Conservation (phyloP, 2,113 vertebrate species). For the Gallinago paraguaiae region DNA sequence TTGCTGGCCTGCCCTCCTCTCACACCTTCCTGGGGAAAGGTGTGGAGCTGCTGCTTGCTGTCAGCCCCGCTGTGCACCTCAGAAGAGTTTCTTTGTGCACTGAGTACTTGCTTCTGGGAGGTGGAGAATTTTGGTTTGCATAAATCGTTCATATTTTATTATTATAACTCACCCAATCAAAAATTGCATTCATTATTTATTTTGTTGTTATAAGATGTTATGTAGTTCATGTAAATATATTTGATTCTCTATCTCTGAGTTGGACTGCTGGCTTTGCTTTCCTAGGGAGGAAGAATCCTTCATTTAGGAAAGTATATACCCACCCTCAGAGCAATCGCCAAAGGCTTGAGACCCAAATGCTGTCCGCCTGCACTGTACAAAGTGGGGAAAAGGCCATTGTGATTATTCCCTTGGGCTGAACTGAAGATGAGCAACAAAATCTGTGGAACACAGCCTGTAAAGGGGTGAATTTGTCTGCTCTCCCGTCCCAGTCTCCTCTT, state of each 20-base stretch:
- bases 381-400: not conserved
- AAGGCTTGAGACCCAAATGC: not conserved
- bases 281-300: not conserved
- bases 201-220: not conserved
- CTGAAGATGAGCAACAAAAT: not conserved
- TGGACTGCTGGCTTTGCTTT: not conserved
- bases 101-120: not conserved
- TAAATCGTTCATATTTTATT: not conserved
- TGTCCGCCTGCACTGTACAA: not conserved
- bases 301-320: not conserved
- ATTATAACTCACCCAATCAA: not conserved
- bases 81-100: fast-evolving
- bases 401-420: not conserved
- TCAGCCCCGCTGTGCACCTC: not conserved
- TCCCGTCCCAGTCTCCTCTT: not conserved
- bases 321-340: not conserved
- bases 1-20: not conserved
- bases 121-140: not conserved
- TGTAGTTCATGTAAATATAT: not conserved
- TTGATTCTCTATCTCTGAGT: not conserved
- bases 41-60: not conserved
- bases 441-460: not conserved
- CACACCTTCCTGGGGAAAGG: not conserved
- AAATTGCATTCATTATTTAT: not conserved
- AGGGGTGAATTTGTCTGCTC: not conserved